Evolutionary conservation across 64 coral and sea anemone genomes (phyloP), one percentile per base, ranked within the genome.

Genomic region (Montipora cactus): DNA sequence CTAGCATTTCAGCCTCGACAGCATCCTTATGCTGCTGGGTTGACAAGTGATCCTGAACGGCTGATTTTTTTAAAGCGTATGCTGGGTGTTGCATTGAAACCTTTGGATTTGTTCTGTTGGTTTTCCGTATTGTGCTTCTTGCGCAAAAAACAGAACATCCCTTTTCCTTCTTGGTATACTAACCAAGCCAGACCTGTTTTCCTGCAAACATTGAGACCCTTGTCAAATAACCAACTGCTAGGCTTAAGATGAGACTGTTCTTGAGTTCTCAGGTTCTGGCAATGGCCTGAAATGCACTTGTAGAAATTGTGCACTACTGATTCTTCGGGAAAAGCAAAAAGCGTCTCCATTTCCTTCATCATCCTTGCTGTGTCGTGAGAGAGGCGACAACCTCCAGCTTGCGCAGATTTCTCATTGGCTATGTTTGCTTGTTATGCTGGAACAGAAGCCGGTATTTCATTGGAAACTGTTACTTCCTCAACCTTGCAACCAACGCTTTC

Each of bases 261-360:
- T 28, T 1, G 28, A 28, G 28, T 28, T 28, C 1, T 88, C 47
- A 88, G 68, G 86, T 88, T 70, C 4, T 88, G 68, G 14, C 86
- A 88, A 11, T 88, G 3, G 20, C 74, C 67, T 4, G 86, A 88
- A 88, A 71, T 88, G 86, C 86, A 88, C 47, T 88, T 88, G 71
- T 88, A 88, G 20, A 88, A 88, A n/a, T 88, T 88, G 47, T 88
- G 86, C 68, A 88, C 69, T 88, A 88, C 86, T 19, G 86, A 28
- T 88, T n/a, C 86, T 8, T 75, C 67, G 9, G 68, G 86, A 88
- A 88, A 88, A n/a, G 68, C 86, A 76, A 88, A 88, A n/a, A 88
- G 86, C 2, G 37, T 88, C 86, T 87, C 67, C n/a, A 74, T 53
- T 87, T 73, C 68, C 47, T 87, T 74, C 58, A 4, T 88, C 71